Evolutionary conservation across 2,113 vertebrate genomes (phyloP).

Genomic region (Oreotragus oreotragus): DNA sequence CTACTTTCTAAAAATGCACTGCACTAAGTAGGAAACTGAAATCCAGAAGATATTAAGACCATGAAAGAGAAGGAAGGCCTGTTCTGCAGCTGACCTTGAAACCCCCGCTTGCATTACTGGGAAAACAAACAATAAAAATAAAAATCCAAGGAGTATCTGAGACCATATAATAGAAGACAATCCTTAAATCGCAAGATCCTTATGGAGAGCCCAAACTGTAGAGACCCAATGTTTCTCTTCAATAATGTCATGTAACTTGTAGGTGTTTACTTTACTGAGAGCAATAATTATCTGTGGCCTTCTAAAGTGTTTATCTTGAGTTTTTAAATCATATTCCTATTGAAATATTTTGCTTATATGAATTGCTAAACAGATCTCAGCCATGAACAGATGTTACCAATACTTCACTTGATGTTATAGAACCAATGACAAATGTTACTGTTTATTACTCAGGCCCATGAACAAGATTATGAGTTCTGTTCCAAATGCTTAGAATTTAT

Average conservation of each 20-base stretch:
- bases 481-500: slow-evolving; percentile 4
- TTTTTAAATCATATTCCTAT: not conserved
- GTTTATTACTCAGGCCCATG: not conserved
- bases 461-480: not conserved
- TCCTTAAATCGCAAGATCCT: not conserved
- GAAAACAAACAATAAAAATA: not conserved
- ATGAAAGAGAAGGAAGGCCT: not conserved
- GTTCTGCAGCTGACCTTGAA: not conserved
- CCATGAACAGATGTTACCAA: not conserved
- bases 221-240: not conserved
- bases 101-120: not conserved
- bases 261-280: not conserved
- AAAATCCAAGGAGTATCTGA: not conserved
- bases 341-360: slow-evolving; percentile 1
- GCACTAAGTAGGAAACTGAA: not conserved
- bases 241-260: not conserved
- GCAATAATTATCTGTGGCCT: not conserved
- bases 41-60: not conserved
- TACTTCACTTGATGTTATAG: not conserved
- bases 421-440: not conserved
- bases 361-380: not conserved
- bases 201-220: not conserved
- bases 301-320: not conserved
- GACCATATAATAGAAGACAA: not conserved
- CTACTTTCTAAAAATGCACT: not conserved